Percentiles rank a stretch among this genome's conserved stretches.
phyloP scores from a whole-genome alignment of 2,888 invertebrate genomes.

The Zonitis immaculata region DNA sequence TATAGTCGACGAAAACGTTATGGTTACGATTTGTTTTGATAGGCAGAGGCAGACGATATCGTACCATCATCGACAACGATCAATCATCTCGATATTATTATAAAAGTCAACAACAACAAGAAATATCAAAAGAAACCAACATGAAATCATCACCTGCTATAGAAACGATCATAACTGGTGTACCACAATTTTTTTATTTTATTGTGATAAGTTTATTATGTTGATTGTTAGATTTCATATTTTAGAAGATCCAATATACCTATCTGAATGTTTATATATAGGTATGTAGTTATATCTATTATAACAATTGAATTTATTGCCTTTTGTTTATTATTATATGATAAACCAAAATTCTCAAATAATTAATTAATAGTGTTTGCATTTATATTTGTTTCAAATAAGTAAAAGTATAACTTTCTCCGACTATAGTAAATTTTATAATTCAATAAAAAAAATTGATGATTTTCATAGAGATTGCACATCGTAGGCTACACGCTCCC shows the following conservation, averaged over 20 bases:
- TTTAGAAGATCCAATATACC: no score
- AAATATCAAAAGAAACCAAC: not conserved
- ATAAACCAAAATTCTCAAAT: not conserved
- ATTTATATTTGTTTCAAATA: not conserved
- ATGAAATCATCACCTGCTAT: conserved; percentile 7
- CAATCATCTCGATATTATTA: conserved; percentile 3
- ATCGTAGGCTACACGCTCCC: no score
- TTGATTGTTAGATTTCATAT: not conserved
- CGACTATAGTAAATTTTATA: no score
- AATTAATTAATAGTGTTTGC: not conserved
- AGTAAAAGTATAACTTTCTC: not conserved
- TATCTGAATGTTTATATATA: no score
- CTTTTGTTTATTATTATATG: not conserved
- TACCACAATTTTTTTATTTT: not conserved
- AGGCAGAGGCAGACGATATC: conserved; percentile 6
- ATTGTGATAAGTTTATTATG: not conserved
- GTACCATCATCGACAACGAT: conserved; percentile 5
- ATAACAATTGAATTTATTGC: not conserved
- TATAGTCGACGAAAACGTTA: no score
- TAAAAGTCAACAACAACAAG: conserved; percentile 1
- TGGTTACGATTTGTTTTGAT: conserved; percentile 1
- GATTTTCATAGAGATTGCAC: no score
- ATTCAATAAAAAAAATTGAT: no score
- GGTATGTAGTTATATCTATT: no score
- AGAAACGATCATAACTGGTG: no score